phyloP scores from a whole-genome alignment of 2,888 invertebrate species.

The Ectemnius continuus region DNA sequence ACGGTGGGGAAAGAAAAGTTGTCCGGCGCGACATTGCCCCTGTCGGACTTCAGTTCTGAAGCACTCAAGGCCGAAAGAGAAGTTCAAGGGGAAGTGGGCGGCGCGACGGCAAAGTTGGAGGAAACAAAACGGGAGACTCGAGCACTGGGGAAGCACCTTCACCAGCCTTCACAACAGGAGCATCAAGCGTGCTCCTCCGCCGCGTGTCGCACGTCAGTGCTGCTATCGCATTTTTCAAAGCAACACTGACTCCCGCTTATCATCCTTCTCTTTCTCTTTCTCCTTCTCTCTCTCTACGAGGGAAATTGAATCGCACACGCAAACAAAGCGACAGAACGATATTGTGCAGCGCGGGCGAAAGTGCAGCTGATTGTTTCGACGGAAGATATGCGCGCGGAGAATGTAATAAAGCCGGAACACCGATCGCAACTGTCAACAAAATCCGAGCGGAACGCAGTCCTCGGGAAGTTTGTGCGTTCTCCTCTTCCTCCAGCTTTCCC shows the following conservation, averaged over 20 bases:
- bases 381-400: slow-evolving; percentile 4
- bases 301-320: background rate
- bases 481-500: background rate
- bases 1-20: too few relatives aligned
- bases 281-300: background rate
- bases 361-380: slow-evolving; percentile 5
- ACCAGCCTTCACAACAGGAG: too few relatives aligned
- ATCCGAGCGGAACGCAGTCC: background rate
- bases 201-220: too few relatives aligned
- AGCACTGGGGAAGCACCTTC: too few relatives aligned
- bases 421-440: slow-evolving; percentile 3
- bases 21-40: too few relatives aligned
- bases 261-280: background rate
- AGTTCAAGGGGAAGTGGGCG: too few relatives aligned
- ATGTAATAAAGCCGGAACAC: slow-evolving; percentile 2
- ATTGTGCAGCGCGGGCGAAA: background rate
- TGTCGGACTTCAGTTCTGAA: too few relatives aligned
- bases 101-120: too few relatives aligned
- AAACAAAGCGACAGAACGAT: background rate
- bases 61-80: too few relatives aligned
- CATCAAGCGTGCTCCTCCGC: too few relatives aligned
- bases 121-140: too few relatives aligned
- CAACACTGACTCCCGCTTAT: background rate
- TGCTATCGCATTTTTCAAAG: too few relatives aligned
- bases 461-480: background rate